Evolutionary conservation across 1,140 invertebrate genomes (phyloP).

Genomic region (Drosophila lini): DNA sequence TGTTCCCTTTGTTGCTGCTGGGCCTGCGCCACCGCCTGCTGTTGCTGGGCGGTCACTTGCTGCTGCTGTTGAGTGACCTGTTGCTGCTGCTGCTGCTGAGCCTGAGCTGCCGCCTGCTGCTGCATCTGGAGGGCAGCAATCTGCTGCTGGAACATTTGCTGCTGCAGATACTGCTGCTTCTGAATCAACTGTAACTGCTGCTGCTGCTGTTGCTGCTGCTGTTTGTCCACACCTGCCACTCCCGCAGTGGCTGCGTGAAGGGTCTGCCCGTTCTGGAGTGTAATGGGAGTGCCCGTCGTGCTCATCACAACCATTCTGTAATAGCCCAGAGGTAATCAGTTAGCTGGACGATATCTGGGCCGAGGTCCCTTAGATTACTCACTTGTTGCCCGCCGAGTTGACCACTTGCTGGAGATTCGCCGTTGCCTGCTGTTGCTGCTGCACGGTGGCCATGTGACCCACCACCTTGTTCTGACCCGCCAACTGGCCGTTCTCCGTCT

Average conservation of each 20-base stretch:
- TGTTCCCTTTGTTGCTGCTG: slow-evolving; percentile 79
- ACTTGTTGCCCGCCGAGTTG: slow-evolving; percentile 80
- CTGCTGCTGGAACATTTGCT: slow-evolving; percentile 80
- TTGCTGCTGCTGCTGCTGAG: slow-evolving; percentile 51
- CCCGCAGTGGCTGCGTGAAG: slow-evolving; percentile 59
- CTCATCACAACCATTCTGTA: slow-evolving; percentile 84
- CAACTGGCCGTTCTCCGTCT: slow-evolving; percentile 87
- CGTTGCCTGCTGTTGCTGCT: slow-evolving; percentile 66
- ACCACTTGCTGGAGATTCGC: slow-evolving; percentile 84
- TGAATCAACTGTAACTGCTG: slow-evolving; percentile 66
- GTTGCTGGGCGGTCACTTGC: slow-evolving; percentile 60
- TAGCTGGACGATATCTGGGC: neutral
- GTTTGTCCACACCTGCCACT: slow-evolving; percentile 59
- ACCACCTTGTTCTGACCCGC: slow-evolving; percentile 85
- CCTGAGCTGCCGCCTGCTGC: slow-evolving; percentile 68
- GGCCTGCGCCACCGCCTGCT: slow-evolving; percentile 76
- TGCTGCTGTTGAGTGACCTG: slow-evolving; percentile 72
- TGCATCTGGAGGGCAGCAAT: slow-evolving; percentile 69
- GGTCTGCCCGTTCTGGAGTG: slow-evolving; percentile 78
- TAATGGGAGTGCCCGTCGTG: slow-evolving; percentile 76
- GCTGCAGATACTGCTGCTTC: slow-evolving; percentile 73
- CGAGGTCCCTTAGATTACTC: slow-evolving; percentile 12
- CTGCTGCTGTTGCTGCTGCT: slow-evolving; percentile 51
- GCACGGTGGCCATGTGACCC: slow-evolving; percentile 45
- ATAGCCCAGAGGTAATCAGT: neutral